phyloP scores from a whole-genome alignment of 1,140 invertebrate genomes.

The Zeugodacus cucurbitae region DNA sequence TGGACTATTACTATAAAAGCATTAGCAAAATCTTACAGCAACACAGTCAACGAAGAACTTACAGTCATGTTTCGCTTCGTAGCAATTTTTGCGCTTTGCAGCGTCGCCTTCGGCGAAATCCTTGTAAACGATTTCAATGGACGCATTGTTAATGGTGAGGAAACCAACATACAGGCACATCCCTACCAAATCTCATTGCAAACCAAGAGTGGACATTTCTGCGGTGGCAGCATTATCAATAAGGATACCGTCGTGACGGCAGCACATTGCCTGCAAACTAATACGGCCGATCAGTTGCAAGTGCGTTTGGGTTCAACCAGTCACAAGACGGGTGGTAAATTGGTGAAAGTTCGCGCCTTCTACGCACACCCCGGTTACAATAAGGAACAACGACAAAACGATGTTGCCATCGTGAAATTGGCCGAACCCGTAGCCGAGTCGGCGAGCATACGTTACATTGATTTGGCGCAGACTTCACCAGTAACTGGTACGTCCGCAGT shows the following conservation, averaged over 20 bases:
- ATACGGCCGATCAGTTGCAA: background rate
- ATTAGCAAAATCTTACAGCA: background rate
- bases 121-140: slow-evolving; percentile 41
- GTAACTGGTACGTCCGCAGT: slow-evolving; percentile 56
- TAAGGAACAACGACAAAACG: slow-evolving; percentile 55
- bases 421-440: slow-evolving; percentile 40
- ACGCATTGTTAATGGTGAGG: slow-evolving; percentile 53
- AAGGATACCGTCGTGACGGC: background rate
- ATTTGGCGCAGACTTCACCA: slow-evolving; percentile 50
- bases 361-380: background rate
- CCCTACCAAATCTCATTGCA: slow-evolving; percentile 54
- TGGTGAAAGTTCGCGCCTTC: background rate
- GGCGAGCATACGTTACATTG: slow-evolving; percentile 49
- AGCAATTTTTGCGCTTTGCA: background rate
- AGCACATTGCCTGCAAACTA: slow-evolving; percentile 45
- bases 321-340: slow-evolving; percentile 14
- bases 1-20: background rate
- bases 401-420: slow-evolving; percentile 60
- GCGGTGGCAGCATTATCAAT: slow-evolving; percentile 66
- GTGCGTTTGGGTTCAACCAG: slow-evolving; percentile 28
- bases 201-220: slow-evolving; percentile 61
- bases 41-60: background rate
- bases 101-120: background rate
- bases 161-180: slow-evolving; percentile 48
- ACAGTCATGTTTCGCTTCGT: slow-evolving; percentile 15